Percentiles rank a stretch among this genome's conserved stretches.
Evolutionary conservation across 2,888 invertebrate genomes (phyloP).

Genomic region (Tenthredo notha): DNA sequence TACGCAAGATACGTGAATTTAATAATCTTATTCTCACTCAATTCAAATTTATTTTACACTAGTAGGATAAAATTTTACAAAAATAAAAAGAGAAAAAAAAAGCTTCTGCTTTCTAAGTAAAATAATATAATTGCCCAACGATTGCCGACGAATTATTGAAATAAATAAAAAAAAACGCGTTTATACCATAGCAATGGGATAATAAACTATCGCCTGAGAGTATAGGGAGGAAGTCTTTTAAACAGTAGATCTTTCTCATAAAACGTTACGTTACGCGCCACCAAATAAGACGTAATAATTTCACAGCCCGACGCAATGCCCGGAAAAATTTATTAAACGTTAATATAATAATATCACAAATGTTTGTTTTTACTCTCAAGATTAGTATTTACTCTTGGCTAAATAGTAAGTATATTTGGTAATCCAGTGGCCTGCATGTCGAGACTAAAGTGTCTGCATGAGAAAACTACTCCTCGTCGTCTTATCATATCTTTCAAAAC

Average conservation of each 20-base stretch:
- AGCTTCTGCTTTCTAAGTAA: background rate
- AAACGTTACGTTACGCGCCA: background rate
- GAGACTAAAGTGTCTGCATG: background rate
- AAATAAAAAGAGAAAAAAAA: background rate
- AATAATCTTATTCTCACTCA: conserved; percentile 9
- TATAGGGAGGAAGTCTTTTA: conserved; percentile 34
- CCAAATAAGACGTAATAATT: conserved; percentile 25
- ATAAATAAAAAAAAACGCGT: conserved; percentile 6
- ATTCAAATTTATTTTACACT: conserved; percentile 11
- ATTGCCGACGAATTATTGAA: conserved; percentile 14
- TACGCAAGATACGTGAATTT: background rate
- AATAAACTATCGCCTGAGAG: conserved; percentile 37
- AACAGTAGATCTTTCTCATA: background rate
- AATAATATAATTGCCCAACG: conserved; percentile 12
- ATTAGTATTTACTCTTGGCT: conserved; percentile 18
- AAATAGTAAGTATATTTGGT: conserved; percentile 39
- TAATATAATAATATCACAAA: conserved; percentile 50
- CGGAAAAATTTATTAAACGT: conserved; percentile 33
- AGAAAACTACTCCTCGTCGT: background rate
- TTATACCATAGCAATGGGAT: conserved; percentile 19
- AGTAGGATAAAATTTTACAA: conserved; percentile 16
- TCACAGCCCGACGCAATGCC: conserved; percentile 33
- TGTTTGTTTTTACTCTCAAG: conserved; percentile 35
- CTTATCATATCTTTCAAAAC: background rate
- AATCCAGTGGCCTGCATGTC: conserved; percentile 8